Evolutionary conservation across 1,140 invertebrate genomes (phyloP).

Genomic region (Hesperophylax magnus): DNA sequence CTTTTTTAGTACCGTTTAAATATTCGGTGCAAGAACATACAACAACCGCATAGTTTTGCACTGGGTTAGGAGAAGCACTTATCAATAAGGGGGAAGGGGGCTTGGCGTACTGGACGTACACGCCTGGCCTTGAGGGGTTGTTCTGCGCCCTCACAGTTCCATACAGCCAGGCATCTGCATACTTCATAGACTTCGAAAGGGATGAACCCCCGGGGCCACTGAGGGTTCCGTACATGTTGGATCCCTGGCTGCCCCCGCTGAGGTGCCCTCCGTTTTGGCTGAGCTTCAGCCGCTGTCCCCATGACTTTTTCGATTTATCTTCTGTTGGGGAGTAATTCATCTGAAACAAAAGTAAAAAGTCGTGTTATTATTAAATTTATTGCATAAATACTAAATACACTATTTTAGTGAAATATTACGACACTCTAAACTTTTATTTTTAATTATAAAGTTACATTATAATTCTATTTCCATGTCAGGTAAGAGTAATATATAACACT

Average conservation of each 20-base stretch:
- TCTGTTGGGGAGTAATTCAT: slow-evolving; percentile 61
- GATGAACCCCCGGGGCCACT: slow-evolving; percentile 71
- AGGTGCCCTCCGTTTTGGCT: slow-evolving; percentile 53
- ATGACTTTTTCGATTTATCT: slow-evolving; percentile 66
- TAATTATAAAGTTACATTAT: too few species aligned
- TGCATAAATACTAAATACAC: too few species aligned
- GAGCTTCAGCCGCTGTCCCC: slow-evolving; percentile 67
- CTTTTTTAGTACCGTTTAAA: slow-evolving; percentile 79
- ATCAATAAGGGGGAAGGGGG: slow-evolving; percentile 71
- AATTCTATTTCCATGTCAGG: too few species aligned
- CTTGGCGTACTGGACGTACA: slow-evolving; percentile 71
- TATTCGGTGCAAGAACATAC: slow-evolving; percentile 85
- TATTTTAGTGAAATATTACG: too few species aligned
- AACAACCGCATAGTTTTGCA: slow-evolving; percentile 76
- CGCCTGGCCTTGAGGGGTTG: slow-evolving; percentile 62
- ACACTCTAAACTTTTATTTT: too few species aligned
- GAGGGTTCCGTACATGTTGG: slow-evolving; percentile 66
- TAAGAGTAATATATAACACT: too few species aligned
- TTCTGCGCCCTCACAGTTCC: slow-evolving; percentile 78
- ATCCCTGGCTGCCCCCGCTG: neutral
- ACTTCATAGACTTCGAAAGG: slow-evolving; percentile 85
- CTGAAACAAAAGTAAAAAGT: slow-evolving; percentile 51
- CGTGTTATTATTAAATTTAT: too few species aligned
- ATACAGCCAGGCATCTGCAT: slow-evolving; percentile 86
- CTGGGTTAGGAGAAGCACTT: slow-evolving; percentile 69